These are phyloP conservation scores for Myodes glareolus DNA, from an alignment of 2,113 vertebrate genomes.

Conservation along the genomic window DNA sequence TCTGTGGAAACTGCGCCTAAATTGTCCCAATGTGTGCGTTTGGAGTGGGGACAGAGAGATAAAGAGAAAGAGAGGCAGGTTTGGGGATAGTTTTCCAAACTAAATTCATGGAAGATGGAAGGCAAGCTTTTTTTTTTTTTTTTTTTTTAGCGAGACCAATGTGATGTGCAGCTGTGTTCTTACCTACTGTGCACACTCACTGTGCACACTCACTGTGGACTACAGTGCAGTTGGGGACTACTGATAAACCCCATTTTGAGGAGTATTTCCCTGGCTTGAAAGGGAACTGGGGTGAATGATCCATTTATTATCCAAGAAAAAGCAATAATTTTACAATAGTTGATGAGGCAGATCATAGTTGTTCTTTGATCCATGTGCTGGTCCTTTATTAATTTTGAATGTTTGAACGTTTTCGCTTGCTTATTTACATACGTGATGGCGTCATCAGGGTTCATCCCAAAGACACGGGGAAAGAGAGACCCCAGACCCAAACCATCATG, in stretches of 20 bases:
- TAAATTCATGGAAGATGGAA: not conserved
- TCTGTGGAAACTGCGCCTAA: not conserved
- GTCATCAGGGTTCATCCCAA: not conserved
- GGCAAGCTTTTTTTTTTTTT: not conserved
- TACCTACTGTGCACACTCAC: not conserved
- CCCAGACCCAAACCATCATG: not conserved
- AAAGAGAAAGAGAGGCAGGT: too few species aligned
- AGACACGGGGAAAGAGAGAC: not conserved
- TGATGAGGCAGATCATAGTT: not conserved
- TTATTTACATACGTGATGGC: not conserved
- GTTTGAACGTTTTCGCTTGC: slow-evolving; percentile 10
- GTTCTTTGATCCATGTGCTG: not conserved
- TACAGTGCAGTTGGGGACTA: not conserved
- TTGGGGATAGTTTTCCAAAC: not conserved
- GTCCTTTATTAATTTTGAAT: not conserved
- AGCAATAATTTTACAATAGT: not conserved
- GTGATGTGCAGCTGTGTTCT: not conserved
- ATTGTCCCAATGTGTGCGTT: not conserved
- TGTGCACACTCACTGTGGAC: not conserved
- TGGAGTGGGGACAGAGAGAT: not conserved
- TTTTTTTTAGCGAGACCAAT: not conserved
- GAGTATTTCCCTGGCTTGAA: not conserved
- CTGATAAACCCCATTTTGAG: not conserved
- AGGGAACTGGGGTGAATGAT: not conserved
- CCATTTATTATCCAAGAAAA: not conserved